phyloP scores from a whole-genome alignment of 2,113 vertebrate species.

The Aphelocoma coerulescens region DNA sequence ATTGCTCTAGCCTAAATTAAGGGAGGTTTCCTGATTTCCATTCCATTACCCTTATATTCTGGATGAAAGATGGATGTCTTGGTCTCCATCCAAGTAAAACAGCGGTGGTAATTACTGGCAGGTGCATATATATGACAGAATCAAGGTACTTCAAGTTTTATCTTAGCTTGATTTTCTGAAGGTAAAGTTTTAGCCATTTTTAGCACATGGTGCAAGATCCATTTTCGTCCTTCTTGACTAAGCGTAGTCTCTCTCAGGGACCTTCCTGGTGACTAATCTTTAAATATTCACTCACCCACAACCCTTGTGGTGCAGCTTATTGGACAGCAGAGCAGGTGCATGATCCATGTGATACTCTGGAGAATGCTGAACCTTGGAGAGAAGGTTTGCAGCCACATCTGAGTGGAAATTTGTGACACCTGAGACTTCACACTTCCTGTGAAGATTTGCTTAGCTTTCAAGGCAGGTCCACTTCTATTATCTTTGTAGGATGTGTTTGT shows the following conservation, averaged over 20 bases:
- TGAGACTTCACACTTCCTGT: rapidly evolving
- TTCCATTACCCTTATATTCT: background rate
- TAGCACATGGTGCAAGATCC: background rate
- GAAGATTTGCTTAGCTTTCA: background rate
- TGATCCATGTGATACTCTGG: background rate
- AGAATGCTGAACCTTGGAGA: background rate
- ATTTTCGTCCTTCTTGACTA: background rate
- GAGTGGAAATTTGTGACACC: background rate
- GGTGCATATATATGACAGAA: background rate
- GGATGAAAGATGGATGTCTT: background rate
- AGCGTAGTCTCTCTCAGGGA: background rate
- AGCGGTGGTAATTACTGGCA: background rate
- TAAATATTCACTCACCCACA: background rate
- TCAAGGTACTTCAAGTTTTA: background rate
- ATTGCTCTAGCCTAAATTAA: background rate
- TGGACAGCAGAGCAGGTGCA: background rate
- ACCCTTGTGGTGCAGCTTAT: background rate
- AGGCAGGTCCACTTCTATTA: background rate
- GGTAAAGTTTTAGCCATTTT: background rate
- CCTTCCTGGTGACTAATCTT: background rate
- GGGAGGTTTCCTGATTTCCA: constrained; percentile 10
- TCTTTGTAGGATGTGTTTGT: background rate
- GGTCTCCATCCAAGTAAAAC: background rate
- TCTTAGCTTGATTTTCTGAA: background rate
- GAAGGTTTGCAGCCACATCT: background rate